These are phyloP conservation scores for Lithophane leautieri DNA, from an alignment of 2,888 invertebrate species.

Conservation along the genomic window DNA sequence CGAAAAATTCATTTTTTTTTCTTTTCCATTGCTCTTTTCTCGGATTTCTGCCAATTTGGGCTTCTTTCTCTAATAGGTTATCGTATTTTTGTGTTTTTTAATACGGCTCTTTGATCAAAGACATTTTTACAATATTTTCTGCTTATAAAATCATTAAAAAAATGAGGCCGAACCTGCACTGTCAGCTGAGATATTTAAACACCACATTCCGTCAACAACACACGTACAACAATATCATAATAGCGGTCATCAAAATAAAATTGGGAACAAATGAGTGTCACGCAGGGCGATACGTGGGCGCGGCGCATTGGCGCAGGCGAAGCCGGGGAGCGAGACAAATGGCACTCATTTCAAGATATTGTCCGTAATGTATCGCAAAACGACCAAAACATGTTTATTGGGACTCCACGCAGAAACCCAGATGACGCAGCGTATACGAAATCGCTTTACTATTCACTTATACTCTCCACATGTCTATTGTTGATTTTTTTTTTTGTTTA, in stretches of 20 bases:
- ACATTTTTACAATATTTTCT: neutral
- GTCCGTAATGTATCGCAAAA: slow-evolving; percentile 75
- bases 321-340: slow-evolving; percentile 72
- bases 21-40: too few species aligned
- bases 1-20: too few species aligned
- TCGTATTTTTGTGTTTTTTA: neutral
- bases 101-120: neutral
- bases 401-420: slow-evolving; percentile 65
- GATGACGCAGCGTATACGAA: slow-evolving; percentile 57
- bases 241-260: slow-evolving; percentile 84
- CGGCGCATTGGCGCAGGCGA: slow-evolving; percentile 61
- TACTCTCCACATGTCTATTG: slow-evolving; percentile 42
- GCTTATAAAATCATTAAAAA: neutral
- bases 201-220: slow-evolving; percentile 49
- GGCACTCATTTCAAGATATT: slow-evolving; percentile 78
- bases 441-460: slow-evolving; percentile 60
- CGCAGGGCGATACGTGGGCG: slow-evolving; percentile 70
- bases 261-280: slow-evolving; percentile 83
- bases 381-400: slow-evolving; percentile 75
- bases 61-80: neutral
- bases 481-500: slow-evolving; percentile 47
- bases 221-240: slow-evolving; percentile 83
- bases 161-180: neutral
- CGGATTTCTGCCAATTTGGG: neutral
- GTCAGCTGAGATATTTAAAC: slow-evolving; percentile 45